Base-by-base conservation (phyloP, 2,797 vertebrate species). In the Lepus townsendii region DNA sequence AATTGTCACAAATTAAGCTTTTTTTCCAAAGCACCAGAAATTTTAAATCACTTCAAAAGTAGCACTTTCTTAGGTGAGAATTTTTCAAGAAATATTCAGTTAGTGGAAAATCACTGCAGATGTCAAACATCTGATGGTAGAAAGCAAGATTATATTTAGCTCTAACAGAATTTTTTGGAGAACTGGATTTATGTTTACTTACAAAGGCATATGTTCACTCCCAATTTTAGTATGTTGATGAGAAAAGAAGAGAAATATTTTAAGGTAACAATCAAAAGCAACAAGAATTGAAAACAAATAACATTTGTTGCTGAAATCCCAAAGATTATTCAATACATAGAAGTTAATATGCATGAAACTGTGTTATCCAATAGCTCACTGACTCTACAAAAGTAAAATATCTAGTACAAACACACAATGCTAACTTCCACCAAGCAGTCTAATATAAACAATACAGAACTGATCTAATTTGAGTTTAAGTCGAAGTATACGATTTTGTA, bases 241-340 rank as follows among this genome's bases (percentile, higher is more conserved):
- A 95, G 85, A 94, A 98, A 95, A 95, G 27, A 82, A 76, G 38
- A 94, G n/a, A 97, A 97, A 96, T 97, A 94, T 95, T 96, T 97
- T 93, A 97, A 97, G 68, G 19, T 92, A 95, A 90, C 77, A 88
- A 84, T 88, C 73, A 90, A 73, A 97, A 83, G n/a, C 92, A 66
- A 82, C 57, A 95, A 17, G 68, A 94, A 30, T 26, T 79, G 35
- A 72, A 97, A 97, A 96, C 60, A 95, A 96, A 93, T 94, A 96
- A 27, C 86, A 97, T 96, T 98, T 96, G 90, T 88, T 97, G 24
- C 88, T 96, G 38, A 94, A 93, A 91, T 75, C 3, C 54, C 60
- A 83, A 94, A 86, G 42, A 95, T 87, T 82, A 42, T 47, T 57
- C 27, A 88, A 83, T 85, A 54, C 35, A 77, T 75, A 92, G 7